These are phyloP conservation scores for Cheilosia variabilis DNA, from an alignment of 2,888 invertebrate genomes.

Conservation along the genomic window DNA sequence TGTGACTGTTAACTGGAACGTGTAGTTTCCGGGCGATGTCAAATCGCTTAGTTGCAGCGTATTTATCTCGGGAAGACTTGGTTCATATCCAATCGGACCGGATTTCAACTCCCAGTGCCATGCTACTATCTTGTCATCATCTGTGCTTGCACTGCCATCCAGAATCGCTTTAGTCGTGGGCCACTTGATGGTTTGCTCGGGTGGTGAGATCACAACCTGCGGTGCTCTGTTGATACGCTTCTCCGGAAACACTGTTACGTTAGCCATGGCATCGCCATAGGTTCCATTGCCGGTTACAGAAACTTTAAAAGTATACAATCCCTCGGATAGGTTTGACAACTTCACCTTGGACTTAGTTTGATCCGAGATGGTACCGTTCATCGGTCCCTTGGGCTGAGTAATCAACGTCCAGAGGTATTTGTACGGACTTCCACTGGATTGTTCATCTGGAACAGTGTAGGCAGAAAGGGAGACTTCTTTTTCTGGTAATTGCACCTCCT, in stretches of 20 bases:
- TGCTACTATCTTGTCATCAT: constrained; percentile 92
- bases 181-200: constrained; percentile 92
- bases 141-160: constrained; percentile 92
- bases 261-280: constrained; percentile 93
- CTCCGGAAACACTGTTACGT: constrained; percentile 94
- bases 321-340: constrained; percentile 92
- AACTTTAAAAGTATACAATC: constrained; percentile 93
- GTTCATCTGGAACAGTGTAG: constrained; percentile 91
- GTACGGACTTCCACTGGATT: constrained; percentile 89
- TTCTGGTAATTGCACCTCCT: constrained; percentile 91
- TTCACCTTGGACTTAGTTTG: constrained; percentile 93
- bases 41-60: constrained; percentile 94
- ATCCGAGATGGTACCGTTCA: constrained; percentile 90
- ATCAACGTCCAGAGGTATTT: constrained; percentile 95
- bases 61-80: constrained; percentile 90
- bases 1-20: constrained; percentile 94
- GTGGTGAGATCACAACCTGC: constrained; percentile 93
- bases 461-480: constrained; percentile 93
- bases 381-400: constrained; percentile 92
- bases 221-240: constrained; percentile 93
- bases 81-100: constrained; percentile 94
- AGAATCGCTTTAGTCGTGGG: constrained; percentile 95
- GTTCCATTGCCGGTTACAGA: constrained; percentile 91
- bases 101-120: constrained; percentile 97
- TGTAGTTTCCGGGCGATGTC: constrained; percentile 93